Base-by-base conservation (phyloP, 2,888 invertebrate genomes). In the Catocala fraxini region DNA sequence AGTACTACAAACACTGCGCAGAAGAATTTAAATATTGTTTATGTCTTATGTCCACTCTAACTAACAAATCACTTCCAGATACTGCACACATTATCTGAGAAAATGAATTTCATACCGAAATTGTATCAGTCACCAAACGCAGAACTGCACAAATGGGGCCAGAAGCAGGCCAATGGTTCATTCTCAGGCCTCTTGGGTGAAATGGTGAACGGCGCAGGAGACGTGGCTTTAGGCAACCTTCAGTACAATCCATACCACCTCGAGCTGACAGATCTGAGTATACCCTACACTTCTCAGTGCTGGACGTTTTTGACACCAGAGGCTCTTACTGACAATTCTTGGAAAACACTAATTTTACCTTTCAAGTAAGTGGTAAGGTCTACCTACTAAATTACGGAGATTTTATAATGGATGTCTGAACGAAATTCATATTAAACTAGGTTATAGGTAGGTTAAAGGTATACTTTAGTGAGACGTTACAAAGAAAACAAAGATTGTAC, bases 251-350 rank as follows among this genome's bases (percentile, higher is more conserved):
- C 96, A 0, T 95, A 96, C 76, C 95, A 97, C 75, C 84, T 96
- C 51, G 95, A 95, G 52, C 86, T 96, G 49, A 95, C 97, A 76
- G 98, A 98, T 84, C 88, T 98, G 45, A 97, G 96, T 56, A 93
- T 95, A 51, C 97, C 98, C 0, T 98, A 98, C 69, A 97, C 96
- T n/a, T 96, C 97, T 0, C 97, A 97, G 82, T 98, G 98, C 80
- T 94, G 97, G 77, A 98, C 98, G 0, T 98, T 98, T 81, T 85
- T 98, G 13, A 97, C 98, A 0, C 97, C 97, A 0, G 97, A 97
- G 88, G 96, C 97, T 0, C 90, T 97, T 13, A 96, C 95, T 1
- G 97, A 98, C 82, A 97, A 97, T 78, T 97, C 97, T 0, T 98
- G 98, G 98, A 97, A 96, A 85, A 97, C 97, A 0, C 91, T 98